phyloP scores from a whole-genome alignment of 2,797 vertebrate genomes.

The Eurystomus glaucurus region DNA sequence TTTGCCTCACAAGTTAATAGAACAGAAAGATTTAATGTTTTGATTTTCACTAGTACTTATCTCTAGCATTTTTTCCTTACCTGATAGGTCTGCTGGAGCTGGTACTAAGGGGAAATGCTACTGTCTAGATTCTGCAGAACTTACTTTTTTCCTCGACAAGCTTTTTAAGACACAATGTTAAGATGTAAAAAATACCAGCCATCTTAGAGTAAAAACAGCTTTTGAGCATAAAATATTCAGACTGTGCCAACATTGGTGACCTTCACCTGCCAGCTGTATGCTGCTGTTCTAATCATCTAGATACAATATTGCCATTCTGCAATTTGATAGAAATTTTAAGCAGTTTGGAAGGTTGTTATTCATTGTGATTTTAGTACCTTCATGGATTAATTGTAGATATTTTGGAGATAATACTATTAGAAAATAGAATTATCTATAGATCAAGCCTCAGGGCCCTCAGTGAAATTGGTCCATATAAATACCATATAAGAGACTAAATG shows the following conservation, averaged over 20 bases:
- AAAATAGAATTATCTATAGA: conserved; percentile 33
- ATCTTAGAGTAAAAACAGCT: neutral
- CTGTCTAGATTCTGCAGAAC: neutral
- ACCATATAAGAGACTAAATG: neutral
- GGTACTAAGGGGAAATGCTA: neutral
- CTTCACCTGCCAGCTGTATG: neutral
- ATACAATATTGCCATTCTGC: neutral
- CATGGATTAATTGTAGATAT: neutral
- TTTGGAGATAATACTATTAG: conserved; percentile 34
- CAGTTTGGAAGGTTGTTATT: neutral
- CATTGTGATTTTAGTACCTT: neutral
- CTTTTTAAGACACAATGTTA: neutral
- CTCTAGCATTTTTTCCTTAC: neutral
- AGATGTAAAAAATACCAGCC: neutral
- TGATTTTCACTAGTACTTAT: neutral
- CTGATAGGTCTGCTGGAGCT: neutral
- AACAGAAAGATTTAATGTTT: neutral
- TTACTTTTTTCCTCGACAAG: neutral
- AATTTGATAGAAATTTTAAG: neutral
- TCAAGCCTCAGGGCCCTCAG: neutral
- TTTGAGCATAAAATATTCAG: conserved; percentile 26
- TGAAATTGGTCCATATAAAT: conserved; percentile 21
- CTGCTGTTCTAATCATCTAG: neutral
- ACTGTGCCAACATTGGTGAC: neutral
- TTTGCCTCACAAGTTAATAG: neutral